Base-by-base conservation (phyloP, 2,888 invertebrate genomes). In the Harmothoe impar region DNA sequence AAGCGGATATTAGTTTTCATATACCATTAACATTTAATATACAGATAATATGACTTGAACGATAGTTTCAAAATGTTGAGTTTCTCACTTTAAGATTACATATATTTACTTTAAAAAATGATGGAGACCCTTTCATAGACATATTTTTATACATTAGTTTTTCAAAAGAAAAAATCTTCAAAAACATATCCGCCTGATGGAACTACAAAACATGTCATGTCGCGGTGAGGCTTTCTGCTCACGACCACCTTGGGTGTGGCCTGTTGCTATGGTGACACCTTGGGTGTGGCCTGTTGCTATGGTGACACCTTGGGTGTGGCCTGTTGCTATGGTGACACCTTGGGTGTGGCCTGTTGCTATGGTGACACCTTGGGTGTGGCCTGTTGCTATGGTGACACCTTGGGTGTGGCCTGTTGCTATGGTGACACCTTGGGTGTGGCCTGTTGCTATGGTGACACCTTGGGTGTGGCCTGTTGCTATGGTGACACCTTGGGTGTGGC, bases 181-280 rank as follows among this genome's bases (percentile, higher is more conserved):
- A 10, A 43, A 43, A 43, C 10, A 10, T 43, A 43, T 43, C 43
- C 43, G 43, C 43, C 43, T 43, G 43, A 43, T 43, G 43, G 43
- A 43, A 10, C 43, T 3, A 43, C 43, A 43, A 43, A 7, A 10
- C 43, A 10, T 3, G 5, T 43, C 43, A 43, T 43, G 43, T 43
- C 10, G 10, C 3, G 10, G 43, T 10, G 5, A 3, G 43, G 3
- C 43, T 43, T 7, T 43, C 43, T 43, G 43, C 3, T 43, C 43
- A 43, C 43, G 5, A 10, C 43, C 43, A 43, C 43, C 10, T 10
- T 43, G 43, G 43, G 43, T 43, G 43, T 43, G 84, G 43, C 10
- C 31, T 15, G 84, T 84, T 84, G 51, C 84, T 35, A 84, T 84
- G 25, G 84, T 33, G 33, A 84, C 84, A 84, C n/a, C n/a, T n/a